A percentile compares a stretch with the other conserved stretches of the same genome.
These are phyloP conservation scores for Listronotus bonariensis DNA, from an alignment of 1,140 invertebrate genomes.

Conservation along the genomic window DNA sequence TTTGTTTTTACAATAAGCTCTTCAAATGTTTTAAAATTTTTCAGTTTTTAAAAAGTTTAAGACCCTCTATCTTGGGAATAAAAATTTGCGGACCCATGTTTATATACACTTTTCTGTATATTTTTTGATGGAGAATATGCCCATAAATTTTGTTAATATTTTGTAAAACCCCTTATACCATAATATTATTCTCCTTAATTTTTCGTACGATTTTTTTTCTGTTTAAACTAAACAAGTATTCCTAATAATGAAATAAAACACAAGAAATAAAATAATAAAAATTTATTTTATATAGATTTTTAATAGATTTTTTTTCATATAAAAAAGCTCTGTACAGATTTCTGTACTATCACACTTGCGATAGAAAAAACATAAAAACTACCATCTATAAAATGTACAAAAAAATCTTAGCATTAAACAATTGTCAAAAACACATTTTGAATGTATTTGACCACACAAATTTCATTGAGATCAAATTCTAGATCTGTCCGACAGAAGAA, in stretches of 20 bases:
- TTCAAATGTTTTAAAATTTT: too few relatives aligned
- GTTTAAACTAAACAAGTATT: too few relatives aligned
- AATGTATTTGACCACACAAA: slow-evolving; percentile 13
- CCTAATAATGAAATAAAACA: slow-evolving; percentile 5
- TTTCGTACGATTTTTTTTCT: too few relatives aligned
- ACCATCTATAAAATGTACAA: slow-evolving; percentile 32
- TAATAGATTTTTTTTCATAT: slow-evolving; percentile 24
- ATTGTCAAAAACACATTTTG: slow-evolving; percentile 19
- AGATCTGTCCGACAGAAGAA: slow-evolving; percentile 4
- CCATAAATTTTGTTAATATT: too few relatives aligned
- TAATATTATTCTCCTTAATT: too few relatives aligned
- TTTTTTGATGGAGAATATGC: too few relatives aligned
- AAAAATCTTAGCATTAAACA: slow-evolving; percentile 27
- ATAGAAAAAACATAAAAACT: slow-evolving; percentile 26
- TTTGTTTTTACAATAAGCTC: too few relatives aligned
- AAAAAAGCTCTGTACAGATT: slow-evolving; percentile 35
- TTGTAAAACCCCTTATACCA: too few relatives aligned
- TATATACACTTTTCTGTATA: too few relatives aligned
- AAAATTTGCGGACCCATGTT: too few relatives aligned
- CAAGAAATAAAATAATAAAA: slow-evolving; percentile 13
- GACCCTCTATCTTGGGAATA: too few relatives aligned
- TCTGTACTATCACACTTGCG: slow-evolving; percentile 34
- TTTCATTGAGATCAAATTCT: slow-evolving; percentile 26
- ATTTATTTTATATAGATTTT: slow-evolving; percentile 26
- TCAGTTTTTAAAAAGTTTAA: too few relatives aligned